Conservation (phyloP, 2,113 vertebrate species). For the Furnarius figulus region DNA sequence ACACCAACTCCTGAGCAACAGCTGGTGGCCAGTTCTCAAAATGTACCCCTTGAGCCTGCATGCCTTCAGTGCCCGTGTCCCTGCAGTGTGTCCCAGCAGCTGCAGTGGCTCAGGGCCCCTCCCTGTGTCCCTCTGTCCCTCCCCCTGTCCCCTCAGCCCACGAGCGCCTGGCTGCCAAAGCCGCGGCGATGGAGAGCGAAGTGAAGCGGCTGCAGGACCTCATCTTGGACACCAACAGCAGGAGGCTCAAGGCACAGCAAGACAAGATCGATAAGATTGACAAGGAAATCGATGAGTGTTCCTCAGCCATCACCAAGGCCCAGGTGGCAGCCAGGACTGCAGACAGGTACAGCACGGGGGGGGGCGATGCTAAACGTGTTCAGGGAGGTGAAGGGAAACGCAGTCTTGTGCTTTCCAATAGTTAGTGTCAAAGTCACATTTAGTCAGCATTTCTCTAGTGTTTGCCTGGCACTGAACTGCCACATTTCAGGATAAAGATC, state of each 20-base stretch:
- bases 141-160: constrained; percentile 74
- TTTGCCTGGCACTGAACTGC: not conserved
- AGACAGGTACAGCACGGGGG: constrained; percentile 73
- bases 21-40: not conserved
- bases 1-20: not conserved
- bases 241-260: constrained; percentile 90
- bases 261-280: constrained; percentile 88
- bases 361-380: not conserved
- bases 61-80: too few relatives aligned
- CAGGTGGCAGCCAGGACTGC: constrained; percentile 91
- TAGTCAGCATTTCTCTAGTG: not conserved
- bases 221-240: constrained; percentile 90
- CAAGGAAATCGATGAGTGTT: constrained; percentile 86
- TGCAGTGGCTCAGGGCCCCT: not conserved
- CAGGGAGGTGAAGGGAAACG: not conserved
- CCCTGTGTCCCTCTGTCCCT: not conserved
- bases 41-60: not conserved
- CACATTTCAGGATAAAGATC: not conserved
- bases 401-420: fast-evolving
- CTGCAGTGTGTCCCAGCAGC: not conserved
- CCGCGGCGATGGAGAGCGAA: constrained; percentile 86
- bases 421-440: not conserved
- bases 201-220: constrained; percentile 88
- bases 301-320: constrained; percentile 89
- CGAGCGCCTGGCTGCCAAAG: constrained; percentile 77